Evolutionary conservation across 2,113 vertebrate species (phyloP).

Genomic region (Nannobrachium achirus): DNA sequence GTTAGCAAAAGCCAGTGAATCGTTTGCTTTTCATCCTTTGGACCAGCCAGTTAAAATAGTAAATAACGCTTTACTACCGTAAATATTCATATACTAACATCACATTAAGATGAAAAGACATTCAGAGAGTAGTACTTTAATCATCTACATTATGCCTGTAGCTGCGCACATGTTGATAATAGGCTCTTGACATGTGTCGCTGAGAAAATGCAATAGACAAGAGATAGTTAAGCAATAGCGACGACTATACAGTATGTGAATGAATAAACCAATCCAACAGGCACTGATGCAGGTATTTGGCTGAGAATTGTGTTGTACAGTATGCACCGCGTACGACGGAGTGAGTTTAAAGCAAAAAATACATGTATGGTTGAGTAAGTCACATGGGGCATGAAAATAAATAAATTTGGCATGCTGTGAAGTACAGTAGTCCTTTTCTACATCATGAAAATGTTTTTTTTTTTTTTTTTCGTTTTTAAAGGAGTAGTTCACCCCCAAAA

Average conservation of each 20-base stretch:
- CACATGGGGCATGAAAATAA: conserved; percentile 53
- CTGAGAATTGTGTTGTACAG: conserved; percentile 56
- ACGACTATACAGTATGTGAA: conserved; percentile 47
- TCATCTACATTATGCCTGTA: conserved; percentile 33
- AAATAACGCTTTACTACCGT: conserved; percentile 39
- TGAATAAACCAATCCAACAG: conserved; percentile 73
- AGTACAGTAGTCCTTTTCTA: conserved; percentile 40
- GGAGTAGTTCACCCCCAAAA: no score
- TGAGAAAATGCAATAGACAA: conserved; percentile 43
- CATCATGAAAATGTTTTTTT: conserved; percentile 13
- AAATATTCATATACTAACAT: conserved; percentile 48
- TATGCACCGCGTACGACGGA: conserved; percentile 42
- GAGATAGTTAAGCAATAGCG: conserved; percentile 53
- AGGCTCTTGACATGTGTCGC: conserved; percentile 42
- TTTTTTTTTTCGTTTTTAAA: no score
- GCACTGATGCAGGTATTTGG: conserved; percentile 81
- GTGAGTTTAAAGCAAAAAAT: conserved; percentile 41
- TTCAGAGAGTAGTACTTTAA: conserved; percentile 53
- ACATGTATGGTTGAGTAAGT: conserved; percentile 51
- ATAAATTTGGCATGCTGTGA: conserved; percentile 88
- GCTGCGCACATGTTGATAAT: conserved; percentile 57
- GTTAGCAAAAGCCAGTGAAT: conserved; percentile 35
- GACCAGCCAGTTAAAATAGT: conserved; percentile 29
- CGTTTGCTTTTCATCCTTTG: conserved; percentile 22
- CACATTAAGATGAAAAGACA: conserved; percentile 56